phyloP scores from a whole-genome alignment of 2,113 vertebrate genomes.

The Tylochromis polylepis region DNA sequence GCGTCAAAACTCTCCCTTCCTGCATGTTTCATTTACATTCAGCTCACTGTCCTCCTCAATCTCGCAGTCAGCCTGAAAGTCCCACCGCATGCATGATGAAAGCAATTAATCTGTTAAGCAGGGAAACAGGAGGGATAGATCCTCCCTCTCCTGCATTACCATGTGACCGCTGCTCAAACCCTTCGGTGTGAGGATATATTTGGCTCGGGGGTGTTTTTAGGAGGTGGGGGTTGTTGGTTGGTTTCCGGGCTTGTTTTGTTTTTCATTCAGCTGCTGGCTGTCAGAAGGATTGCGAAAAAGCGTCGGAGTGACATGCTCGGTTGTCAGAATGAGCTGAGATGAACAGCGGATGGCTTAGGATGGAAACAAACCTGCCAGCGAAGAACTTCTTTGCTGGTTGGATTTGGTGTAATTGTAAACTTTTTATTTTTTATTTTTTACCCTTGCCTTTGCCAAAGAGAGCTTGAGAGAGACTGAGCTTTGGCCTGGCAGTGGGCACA shows the following conservation, averaged over 20 bases:
- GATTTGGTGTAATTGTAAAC: neutral
- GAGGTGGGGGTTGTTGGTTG: fast-evolving
- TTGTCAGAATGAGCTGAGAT: slow-evolving; percentile 1
- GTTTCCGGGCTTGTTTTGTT: neutral
- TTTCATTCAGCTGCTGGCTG: slow-evolving; percentile 1
- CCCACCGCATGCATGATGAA: neutral
- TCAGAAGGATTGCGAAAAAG: slow-evolving; percentile 1
- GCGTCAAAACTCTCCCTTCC: neutral
- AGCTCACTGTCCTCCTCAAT: neutral
- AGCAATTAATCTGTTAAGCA: slow-evolving; percentile 2
- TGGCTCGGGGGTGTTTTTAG: neutral
- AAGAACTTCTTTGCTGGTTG: neutral
- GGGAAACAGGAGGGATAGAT: slow-evolving; percentile 7
- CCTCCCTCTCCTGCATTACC: neutral
- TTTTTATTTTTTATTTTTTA: neutral
- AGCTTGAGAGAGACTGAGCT: neutral
- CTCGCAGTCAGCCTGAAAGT: neutral
- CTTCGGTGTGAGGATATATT: neutral
- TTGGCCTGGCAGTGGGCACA: neutral
- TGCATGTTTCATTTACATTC: neutral
- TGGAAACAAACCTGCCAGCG: neutral
- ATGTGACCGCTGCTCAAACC: slow-evolving; percentile 7
- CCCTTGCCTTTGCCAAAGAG: neutral
- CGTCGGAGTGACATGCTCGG: neutral
- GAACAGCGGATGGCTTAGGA: neutral